Conservation (phyloP, 2,888 invertebrate species). For the Aspidapion aeneum region DNA sequence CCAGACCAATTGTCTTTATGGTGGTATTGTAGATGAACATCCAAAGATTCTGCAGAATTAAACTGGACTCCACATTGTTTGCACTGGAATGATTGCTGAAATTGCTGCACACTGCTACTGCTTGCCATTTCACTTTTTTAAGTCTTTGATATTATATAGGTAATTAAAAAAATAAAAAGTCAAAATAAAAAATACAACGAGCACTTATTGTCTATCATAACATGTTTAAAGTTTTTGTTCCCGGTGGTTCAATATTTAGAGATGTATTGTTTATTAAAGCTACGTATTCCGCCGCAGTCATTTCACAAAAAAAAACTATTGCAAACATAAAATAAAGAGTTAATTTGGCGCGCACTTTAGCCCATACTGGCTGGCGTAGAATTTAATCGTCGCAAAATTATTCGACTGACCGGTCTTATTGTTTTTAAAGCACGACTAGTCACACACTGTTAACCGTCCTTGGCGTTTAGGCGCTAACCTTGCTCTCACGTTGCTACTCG, state of each 20-base stretch:
- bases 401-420: slow-evolving; percentile 1
- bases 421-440: background rate
- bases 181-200: slow-evolving; percentile 46
- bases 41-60: slow-evolving; percentile 72
- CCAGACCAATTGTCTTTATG: slow-evolving; percentile 74
- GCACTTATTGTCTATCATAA: slow-evolving; percentile 48
- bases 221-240: slow-evolving; percentile 45
- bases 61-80: slow-evolving; percentile 73
- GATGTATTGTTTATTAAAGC: slow-evolving; percentile 28
- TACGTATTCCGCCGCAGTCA: slow-evolving; percentile 33
- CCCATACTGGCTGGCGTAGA: slow-evolving; percentile 37
- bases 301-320: too few relatives aligned
- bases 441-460: background rate
- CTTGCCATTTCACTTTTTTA: slow-evolving; percentile 39
- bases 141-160: slow-evolving; percentile 23
- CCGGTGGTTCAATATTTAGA: slow-evolving; percentile 38
- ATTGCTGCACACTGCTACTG: slow-evolving; percentile 46
- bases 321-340: slow-evolving; percentile 31
- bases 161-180: slow-evolving; percentile 37
- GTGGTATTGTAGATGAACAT: slow-evolving; percentile 74
- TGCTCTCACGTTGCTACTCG: slow-evolving; percentile 2
- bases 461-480: background rate
- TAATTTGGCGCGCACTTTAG: slow-evolving; percentile 33
- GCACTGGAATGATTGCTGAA: slow-evolving; percentile 61
- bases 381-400: background rate